Evolutionary conservation across 2,797 vertebrate species (phyloP), one percentile per base, ranked within the genome.

Genomic region (Gouania willdenowi): DNA sequence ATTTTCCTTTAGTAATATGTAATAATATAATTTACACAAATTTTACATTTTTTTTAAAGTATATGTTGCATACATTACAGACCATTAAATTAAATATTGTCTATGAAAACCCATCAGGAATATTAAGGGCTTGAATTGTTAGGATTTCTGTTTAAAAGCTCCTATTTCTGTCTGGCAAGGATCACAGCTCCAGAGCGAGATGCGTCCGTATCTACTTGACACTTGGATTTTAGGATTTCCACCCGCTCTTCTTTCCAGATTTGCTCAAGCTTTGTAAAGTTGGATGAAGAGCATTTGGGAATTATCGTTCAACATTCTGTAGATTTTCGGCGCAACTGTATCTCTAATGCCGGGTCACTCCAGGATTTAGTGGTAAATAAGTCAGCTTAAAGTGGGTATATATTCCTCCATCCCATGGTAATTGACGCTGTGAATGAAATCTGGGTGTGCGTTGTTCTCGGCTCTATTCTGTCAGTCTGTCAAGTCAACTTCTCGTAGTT

Each of bases 201-300:
- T 42, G 35, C 49, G 55, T 27, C 59, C 11, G 16, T 34, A 41
- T 45, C 41, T 46, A 32, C 36, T 42, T 48, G 40, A 57, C 35
- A 48, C 38, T 56, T 24, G 36, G 38, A 51, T 69, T 61, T 41
- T 15, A 8, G 28, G 34, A 58, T 70, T 70, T 73, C 52, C 31
- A 32, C 27, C 9, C 16, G 6, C 11, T 52, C 19, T 42, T 30
- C 23, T 27, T 25, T 58, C 10, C 39, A 57, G 59, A 64, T 51
- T 43, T 58, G 29, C 19, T 53, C 14, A 26, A 39, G 27, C 43
- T 60, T 60, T 66, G 26, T 41, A 27, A 62, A 66, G 27, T 27
- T 52, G 22, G 26, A 41, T 9, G 11, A 39, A 35, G 15, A 15
- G 29, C 24, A 46, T 45, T 45, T 34, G 21, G 25, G 29, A 43